phyloP scores from a whole-genome alignment of 2,797 vertebrate genomes.

The Crypturellus tataupa region DNA sequence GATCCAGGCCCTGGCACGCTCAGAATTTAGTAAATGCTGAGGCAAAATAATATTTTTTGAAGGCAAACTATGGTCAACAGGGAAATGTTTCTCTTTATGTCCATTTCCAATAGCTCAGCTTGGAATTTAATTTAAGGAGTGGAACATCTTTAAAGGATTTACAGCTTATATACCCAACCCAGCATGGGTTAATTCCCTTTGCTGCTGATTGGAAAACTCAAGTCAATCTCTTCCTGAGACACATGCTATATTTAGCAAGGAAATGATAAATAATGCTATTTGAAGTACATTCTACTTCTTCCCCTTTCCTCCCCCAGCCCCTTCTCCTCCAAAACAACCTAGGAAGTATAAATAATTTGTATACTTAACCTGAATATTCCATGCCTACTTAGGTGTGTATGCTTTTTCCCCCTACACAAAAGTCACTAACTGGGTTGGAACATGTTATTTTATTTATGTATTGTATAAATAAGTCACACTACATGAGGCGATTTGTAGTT shows the following conservation, averaged over 20 bases:
- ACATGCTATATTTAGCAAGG: slow-evolving; percentile 69
- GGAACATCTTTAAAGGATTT: slow-evolving; percentile 22
- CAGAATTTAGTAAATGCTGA: background rate
- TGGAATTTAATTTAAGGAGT: slow-evolving; percentile 1
- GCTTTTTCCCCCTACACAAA: background rate
- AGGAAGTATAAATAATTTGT: slow-evolving; percentile 64
- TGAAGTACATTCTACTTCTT: slow-evolving; percentile 59
- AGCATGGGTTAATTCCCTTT: slow-evolving; percentile 58
- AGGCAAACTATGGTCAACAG: background rate
- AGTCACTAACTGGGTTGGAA: slow-evolving; percentile 51
- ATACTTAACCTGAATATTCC: slow-evolving; percentile 43
- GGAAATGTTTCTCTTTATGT: background rate
- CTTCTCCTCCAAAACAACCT: slow-evolving; percentile 58
- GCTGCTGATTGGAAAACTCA: slow-evolving; percentile 56
- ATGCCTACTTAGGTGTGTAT: slow-evolving; percentile 26
- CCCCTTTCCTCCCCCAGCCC: slow-evolving; percentile 20
- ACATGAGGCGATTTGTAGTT: slow-evolving; percentile 41
- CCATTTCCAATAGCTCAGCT: background rate
- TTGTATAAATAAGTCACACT: slow-evolving; percentile 61
- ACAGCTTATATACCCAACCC: slow-evolving; percentile 43
- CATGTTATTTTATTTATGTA: slow-evolving; percentile 68
- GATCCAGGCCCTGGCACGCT: background rate
- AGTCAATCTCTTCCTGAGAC: slow-evolving; percentile 66
- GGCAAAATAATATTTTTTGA: background rate
- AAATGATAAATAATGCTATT: slow-evolving; percentile 74